Evolutionary conservation across 2,888 invertebrate species (phyloP), one percentile per base, ranked within the genome.

Genomic region (Ormyrus nitidulus): DNA sequence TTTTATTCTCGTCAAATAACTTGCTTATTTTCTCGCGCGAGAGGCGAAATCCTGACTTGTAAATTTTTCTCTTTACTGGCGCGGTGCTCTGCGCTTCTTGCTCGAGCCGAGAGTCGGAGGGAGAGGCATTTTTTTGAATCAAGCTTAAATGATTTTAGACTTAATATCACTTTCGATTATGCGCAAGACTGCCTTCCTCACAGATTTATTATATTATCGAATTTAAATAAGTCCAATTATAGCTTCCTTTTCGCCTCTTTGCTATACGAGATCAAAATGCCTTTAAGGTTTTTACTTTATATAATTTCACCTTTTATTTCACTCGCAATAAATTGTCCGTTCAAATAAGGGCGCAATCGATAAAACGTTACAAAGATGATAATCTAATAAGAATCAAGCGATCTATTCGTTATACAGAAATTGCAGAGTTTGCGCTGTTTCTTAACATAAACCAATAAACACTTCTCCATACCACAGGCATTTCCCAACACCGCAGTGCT

Each of bases 1-100:
- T 79, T 75, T 71, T 79, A 34, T 19, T 53, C 80, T 77, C 80
- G 62, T 80, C 80, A 77, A 77, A 73, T 80, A 77, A 80, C 77
- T 80, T 68, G 80, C 80, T 77, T 80, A 69, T 77, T 80, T 80
- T 77, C 80, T 66, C 79, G 75, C 11, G 34, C 2, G 34, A 46
- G 62, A 44, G 34, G 51, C 51, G 53, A 34, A 68, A 66, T 53
- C 19, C 51, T 68, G 80, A 77, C 72, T 72, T 80, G 80, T 76
- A 72, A 80, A 80, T 80, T 80, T 80, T 80, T 76, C 80, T 76
- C 72, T 54, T 80, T 72, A 70, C 59, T 34, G 34, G 34, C 34
- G 34, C 34, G 34, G 34, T 34, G 66, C 48, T 54, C 61, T 44
- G 8, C 49, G 51, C 6, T 71, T 56, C 34, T 44, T 34, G 58